phyloP scores from a whole-genome alignment of 1,140 invertebrate species.

The Palaemon carinicauda region DNA sequence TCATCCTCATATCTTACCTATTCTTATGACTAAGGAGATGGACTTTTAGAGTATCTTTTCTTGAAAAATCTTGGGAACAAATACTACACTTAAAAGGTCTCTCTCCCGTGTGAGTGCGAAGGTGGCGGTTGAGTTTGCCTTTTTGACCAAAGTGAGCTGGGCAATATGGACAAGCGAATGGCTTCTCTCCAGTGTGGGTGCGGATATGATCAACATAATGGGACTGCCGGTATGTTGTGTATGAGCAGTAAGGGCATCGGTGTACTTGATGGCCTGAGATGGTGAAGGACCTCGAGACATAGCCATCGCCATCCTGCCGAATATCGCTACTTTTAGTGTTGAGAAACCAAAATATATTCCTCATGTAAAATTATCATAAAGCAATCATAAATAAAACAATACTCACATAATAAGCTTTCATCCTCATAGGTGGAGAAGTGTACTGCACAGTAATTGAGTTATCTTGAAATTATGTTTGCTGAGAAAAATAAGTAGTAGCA shows the following conservation, averaged over 20 bases:
- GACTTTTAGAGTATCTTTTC: not conserved
- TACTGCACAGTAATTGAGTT: no score
- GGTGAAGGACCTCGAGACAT: not conserved
- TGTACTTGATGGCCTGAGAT: constrained; percentile 3
- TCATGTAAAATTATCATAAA: no score
- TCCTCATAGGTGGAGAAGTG: no score
- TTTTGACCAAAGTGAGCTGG: constrained; percentile 11
- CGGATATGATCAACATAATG: constrained; percentile 28
- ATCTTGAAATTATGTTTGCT: no score
- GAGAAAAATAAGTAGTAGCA: no score
- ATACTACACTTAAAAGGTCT: not conserved
- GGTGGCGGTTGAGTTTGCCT: not conserved
- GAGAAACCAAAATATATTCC: no score
- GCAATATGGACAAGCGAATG: constrained; percentile 30
- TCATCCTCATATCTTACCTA: not conserved
- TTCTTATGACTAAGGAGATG: not conserved
- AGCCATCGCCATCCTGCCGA: no score
- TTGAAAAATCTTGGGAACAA: not conserved
- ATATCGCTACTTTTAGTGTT: no score
- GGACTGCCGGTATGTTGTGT: constrained; percentile 22
- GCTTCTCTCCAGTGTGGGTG: constrained; percentile 43
- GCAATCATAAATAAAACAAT: no score
- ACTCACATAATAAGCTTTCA: no score
- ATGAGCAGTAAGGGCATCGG: constrained; percentile 45
- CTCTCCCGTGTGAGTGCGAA: constrained; percentile 7